A percentile compares a stretch with the other conserved stretches of the same genome.
Conservation (phyloP, 2,888 invertebrate species). For the Clepsis dumicolana region DNA sequence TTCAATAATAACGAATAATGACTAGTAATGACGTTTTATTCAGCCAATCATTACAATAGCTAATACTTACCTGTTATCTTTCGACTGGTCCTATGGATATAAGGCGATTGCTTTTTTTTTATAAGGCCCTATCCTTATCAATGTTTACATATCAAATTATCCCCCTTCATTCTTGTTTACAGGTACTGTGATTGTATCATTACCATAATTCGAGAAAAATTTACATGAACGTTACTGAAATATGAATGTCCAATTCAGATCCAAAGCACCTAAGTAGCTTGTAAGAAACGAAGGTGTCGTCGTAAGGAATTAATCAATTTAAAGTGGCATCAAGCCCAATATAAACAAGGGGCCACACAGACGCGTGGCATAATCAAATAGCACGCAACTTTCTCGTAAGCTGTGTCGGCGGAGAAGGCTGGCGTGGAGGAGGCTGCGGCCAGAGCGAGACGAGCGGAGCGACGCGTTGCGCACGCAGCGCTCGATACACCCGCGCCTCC, state of each 20-base stretch:
- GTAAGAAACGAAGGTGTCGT: conserved; percentile 71
- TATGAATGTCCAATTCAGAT: conserved; percentile 44
- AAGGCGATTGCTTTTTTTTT: neutral
- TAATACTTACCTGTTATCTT: neutral
- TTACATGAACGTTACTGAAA: conserved; percentile 8
- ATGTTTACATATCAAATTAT: conserved; percentile 6
- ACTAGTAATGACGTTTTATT: no score
- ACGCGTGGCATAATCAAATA: conserved; percentile 76
- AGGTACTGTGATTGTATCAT: conserved; percentile 25
- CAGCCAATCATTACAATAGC: no score
- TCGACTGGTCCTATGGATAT: neutral
- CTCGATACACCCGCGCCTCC: conserved; percentile 71
- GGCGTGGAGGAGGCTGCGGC: conserved; percentile 51
- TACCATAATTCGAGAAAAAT: conserved; percentile 27
- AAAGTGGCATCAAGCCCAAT: conserved; percentile 81
- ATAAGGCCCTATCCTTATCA: neutral
- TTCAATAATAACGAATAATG: neutral
- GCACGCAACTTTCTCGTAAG: conserved; percentile 73
- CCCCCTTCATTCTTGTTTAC: conserved; percentile 16
- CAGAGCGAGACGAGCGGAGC: conserved; percentile 68
- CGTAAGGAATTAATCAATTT: conserved; percentile 81
- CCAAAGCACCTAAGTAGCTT: conserved; percentile 46
- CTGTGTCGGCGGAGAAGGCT: conserved; percentile 60
- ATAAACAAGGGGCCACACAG: conserved; percentile 82
- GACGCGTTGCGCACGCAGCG: conserved; percentile 71